A percentile compares a stretch with the other conserved stretches of the same genome.
phyloP scores from a whole-genome alignment of 2,113 vertebrate genomes.

The Lophura nycthemera region DNA sequence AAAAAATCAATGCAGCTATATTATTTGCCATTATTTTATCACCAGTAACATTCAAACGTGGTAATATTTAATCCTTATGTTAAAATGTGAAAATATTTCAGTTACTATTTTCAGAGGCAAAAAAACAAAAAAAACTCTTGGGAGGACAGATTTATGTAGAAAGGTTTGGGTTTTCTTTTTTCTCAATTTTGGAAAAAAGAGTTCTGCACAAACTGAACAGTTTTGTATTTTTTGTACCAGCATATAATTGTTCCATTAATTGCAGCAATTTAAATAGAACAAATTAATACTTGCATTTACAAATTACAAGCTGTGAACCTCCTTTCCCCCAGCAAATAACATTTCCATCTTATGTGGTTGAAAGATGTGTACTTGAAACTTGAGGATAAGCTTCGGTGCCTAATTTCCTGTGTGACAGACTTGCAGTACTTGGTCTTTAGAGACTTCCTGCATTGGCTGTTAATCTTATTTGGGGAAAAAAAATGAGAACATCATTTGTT shows the following conservation, averaged over 20 bases:
- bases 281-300: constrained; percentile 45
- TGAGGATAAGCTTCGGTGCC: not conserved
- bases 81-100: constrained; percentile 37
- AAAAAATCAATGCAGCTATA: constrained; percentile 58
- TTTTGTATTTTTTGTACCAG: constrained; percentile 4
- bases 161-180: not conserved
- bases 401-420: not conserved
- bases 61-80: constrained; percentile 42
- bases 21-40: constrained; percentile 46
- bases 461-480: not conserved
- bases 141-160: not conserved
- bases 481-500: not conserved
- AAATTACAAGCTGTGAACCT: not conserved
- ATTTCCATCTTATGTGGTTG: not conserved
- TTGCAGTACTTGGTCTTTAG: not conserved
- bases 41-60: constrained; percentile 22
- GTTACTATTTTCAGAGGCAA: not conserved
- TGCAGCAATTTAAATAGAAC: constrained; percentile 15
- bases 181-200: not conserved
- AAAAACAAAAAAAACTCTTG: not conserved
- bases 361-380: not conserved
- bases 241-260: constrained; percentile 47
- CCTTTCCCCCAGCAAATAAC: not conserved
- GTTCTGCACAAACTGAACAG: constrained; percentile 1
- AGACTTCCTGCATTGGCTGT: not conserved